Conservation (phyloP, 2,797 vertebrate species). For the Xiphophorus birchmanni region DNA sequence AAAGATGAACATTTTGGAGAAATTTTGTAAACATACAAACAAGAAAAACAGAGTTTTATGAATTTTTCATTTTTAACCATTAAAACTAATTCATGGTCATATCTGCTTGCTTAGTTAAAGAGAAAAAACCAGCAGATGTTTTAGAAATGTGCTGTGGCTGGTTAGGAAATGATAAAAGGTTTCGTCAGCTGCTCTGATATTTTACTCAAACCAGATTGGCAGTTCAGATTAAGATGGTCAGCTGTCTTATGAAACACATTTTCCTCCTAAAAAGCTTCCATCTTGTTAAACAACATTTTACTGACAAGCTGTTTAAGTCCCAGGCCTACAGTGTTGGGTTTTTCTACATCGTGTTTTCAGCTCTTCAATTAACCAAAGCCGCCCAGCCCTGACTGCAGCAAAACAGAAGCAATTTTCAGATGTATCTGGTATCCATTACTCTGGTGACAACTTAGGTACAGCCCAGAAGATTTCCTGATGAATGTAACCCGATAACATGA, state of each 20-base stretch:
- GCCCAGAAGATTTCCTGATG: background rate
- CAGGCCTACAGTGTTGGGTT: background rate
- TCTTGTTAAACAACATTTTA: background rate
- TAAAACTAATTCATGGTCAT: background rate
- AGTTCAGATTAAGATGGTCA: background rate
- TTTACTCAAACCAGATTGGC: background rate
- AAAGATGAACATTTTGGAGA: background rate
- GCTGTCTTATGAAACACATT: background rate
- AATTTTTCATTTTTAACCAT: background rate
- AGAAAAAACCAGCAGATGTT: background rate
- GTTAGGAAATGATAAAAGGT: background rate
- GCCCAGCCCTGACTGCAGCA: background rate
- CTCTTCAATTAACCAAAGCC: background rate
- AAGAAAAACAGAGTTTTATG: background rate
- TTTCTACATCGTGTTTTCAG: background rate
- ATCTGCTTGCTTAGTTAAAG: background rate
- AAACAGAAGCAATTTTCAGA: background rate
- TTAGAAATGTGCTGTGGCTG: background rate
- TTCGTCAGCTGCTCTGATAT: background rate
- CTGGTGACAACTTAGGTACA: background rate
- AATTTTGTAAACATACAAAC: background rate
- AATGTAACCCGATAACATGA: background rate
- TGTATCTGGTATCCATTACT: background rate
- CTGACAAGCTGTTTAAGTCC: background rate
- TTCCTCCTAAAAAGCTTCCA: background rate